These are phyloP conservation scores for Etheostoma perlongum DNA, from an alignment of 2,797 vertebrate species.

Conservation along the genomic window DNA sequence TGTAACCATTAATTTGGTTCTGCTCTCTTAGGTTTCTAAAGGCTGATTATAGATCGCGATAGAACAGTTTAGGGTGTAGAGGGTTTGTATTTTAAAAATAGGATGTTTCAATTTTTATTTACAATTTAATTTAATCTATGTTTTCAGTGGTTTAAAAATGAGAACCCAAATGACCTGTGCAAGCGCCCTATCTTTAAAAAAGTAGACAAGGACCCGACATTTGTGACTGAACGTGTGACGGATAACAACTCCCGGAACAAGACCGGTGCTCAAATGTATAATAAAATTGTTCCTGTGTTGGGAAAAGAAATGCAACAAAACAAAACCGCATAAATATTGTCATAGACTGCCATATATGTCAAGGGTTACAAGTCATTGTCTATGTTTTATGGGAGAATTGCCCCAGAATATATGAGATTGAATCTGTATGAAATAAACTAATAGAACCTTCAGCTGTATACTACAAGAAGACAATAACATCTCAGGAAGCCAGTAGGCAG, in stretches of 20 bases:
- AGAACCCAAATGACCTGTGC: not conserved
- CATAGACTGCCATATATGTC: too few species aligned
- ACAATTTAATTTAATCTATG: not conserved
- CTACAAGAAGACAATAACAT: slow-evolving; percentile 66
- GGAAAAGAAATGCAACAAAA: too few species aligned
- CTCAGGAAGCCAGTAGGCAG: slow-evolving; percentile 44
- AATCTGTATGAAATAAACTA: slow-evolving; percentile 54
- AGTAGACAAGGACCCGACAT: too few species aligned
- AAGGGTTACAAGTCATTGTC: too few species aligned
- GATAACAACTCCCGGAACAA: too few species aligned
- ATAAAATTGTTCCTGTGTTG: too few species aligned
- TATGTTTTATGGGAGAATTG: too few species aligned
- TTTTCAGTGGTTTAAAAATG: not conserved
- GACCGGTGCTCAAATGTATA: too few species aligned
- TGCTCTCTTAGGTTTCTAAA: not conserved
- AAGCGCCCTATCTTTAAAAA: not conserved
- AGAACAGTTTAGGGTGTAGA: not conserved
- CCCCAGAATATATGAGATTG: too few species aligned
- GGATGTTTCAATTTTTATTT: too few species aligned
- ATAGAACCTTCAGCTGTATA: slow-evolving; percentile 72
- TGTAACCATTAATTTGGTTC: not conserved
- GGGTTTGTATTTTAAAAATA: not conserved
- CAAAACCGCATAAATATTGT: too few species aligned
- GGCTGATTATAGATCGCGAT: not conserved
- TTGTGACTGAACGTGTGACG: too few species aligned